Evolutionary conservation across 2,888 invertebrate genomes (phyloP).

Genomic region (Vesta saturnalis): DNA sequence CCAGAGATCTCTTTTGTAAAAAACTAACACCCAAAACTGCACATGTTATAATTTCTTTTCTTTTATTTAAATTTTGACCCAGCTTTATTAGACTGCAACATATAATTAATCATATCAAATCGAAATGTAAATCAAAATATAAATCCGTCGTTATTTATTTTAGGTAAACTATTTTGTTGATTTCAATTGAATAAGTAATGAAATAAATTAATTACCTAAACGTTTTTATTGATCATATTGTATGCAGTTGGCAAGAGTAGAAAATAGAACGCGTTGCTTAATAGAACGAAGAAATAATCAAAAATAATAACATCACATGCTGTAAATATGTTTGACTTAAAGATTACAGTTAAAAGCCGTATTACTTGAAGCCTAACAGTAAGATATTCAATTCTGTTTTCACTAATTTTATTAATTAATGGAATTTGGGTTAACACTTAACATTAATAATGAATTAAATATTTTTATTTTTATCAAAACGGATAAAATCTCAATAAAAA

Average conservation of each 20-base stretch:
- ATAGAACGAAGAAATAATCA: conserved; percentile 37
- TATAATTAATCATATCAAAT: no score
- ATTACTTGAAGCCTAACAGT: not conserved
- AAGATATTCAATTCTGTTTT: conserved; percentile 7
- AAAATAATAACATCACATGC: conserved; percentile 16
- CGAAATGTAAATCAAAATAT: no score
- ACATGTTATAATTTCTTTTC: no score
- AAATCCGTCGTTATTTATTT: no score
- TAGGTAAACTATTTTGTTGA: no score
- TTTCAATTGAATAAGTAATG: not conserved
- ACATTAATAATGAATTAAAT: not conserved
- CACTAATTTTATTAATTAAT: conserved; percentile 9
- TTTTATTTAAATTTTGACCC: no score
- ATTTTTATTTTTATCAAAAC: no score
- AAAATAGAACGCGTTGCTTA: conserved; percentile 32
- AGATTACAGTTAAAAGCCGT: conserved; percentile 1
- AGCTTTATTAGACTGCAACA: no score
- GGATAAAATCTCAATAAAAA: no score
- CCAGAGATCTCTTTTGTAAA: no score
- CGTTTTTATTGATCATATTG: not conserved
- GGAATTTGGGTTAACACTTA: not conserved
- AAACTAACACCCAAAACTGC: no score
- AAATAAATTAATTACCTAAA: not conserved
- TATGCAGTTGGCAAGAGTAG: not conserved
- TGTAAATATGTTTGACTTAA: conserved; percentile 3